phyloP scores from a whole-genome alignment of 2,797 vertebrate genomes.

The Kryptolebias ocellatus region DNA sequence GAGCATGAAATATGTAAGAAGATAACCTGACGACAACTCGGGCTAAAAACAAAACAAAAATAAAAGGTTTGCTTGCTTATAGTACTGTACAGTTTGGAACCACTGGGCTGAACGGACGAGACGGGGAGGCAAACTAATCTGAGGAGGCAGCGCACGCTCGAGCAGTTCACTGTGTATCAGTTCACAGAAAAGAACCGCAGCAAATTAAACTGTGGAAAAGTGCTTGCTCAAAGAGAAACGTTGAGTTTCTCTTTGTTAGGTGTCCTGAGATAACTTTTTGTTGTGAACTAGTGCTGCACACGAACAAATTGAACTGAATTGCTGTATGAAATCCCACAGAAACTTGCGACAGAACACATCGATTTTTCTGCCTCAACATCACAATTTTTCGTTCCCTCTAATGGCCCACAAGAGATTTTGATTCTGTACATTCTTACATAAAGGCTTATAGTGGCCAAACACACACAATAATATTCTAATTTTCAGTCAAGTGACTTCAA shows the following conservation, averaged over 20 bases:
- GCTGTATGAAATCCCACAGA: background rate
- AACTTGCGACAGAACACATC: background rate
- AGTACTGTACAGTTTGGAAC: background rate
- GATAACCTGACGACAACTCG: slow-evolving; percentile 19
- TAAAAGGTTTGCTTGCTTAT: slow-evolving; percentile 6
- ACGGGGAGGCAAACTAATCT: slow-evolving; percentile 19
- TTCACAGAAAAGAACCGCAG: slow-evolving; percentile 3
- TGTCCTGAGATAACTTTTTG: background rate
- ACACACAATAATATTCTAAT: too few species aligned
- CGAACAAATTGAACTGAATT: background rate
- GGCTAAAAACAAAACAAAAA: background rate
- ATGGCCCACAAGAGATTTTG: background rate
- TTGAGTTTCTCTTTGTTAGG: background rate
- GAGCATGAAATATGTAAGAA: slow-evolving; percentile 28
- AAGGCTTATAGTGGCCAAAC: too few species aligned
- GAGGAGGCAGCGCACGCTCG: slow-evolving; percentile 16
- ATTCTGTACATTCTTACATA: background rate
- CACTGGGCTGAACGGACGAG: slow-evolving; percentile 9
- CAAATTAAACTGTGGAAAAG: slow-evolving; percentile 8
- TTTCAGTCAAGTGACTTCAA: too few species aligned
- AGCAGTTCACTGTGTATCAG: slow-evolving; percentile 14
- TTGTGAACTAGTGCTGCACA: background rate
- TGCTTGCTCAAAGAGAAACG: background rate
- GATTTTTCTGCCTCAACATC: background rate
- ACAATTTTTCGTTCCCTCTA: background rate